Evolutionary conservation across 2,888 invertebrate species (phyloP).

Genomic region (Chydorus sphaericus): DNA sequence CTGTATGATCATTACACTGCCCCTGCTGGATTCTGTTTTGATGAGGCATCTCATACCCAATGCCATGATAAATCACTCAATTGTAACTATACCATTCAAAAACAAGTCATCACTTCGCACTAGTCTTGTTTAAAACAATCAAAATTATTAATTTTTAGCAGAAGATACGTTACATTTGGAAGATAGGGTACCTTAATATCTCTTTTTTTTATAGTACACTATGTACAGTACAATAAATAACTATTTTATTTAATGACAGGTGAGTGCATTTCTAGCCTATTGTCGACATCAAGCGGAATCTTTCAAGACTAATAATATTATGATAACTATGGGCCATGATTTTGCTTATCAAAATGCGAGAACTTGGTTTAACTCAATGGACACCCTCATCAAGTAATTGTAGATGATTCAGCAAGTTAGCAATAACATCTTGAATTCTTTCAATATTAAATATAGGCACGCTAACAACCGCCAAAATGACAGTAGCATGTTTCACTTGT

Average conservation of each 20-base stretch:
- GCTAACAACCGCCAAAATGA: slow-evolving; percentile 13
- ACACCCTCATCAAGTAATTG: slow-evolving; percentile 68
- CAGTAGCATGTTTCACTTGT: slow-evolving; percentile 21
- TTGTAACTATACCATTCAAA: too few species aligned
- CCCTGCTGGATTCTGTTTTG: slow-evolving; percentile 38
- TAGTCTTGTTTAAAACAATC: too few species aligned
- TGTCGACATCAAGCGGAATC: slow-evolving; percentile 25
- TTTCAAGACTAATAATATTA: slow-evolving; percentile 50
- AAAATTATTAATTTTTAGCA: too few species aligned
- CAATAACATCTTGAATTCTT: background rate
- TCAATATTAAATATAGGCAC: slow-evolving; percentile 14
- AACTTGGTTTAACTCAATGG: slow-evolving; percentile 67
- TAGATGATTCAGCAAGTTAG: slow-evolving; percentile 18
- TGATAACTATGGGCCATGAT: slow-evolving; percentile 85
- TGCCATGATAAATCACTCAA: too few species aligned
- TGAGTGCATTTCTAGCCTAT: slow-evolving; percentile 11
- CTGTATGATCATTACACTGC: slow-evolving; percentile 30
- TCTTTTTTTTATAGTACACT: background rate
- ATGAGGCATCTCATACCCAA: slow-evolving; percentile 31
- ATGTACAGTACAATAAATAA: too few species aligned
- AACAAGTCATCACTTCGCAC: too few species aligned
- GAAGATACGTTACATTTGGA: background rate
- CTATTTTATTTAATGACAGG: too few species aligned
- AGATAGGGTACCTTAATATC: background rate
- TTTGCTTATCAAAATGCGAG: slow-evolving; percentile 59